Percentiles rank a stretch among this genome's conserved stretches.
These are phyloP conservation scores for Anoplolepis gracilipes DNA, from an alignment of 1,140 invertebrate species.

Conservation along the genomic window DNA sequence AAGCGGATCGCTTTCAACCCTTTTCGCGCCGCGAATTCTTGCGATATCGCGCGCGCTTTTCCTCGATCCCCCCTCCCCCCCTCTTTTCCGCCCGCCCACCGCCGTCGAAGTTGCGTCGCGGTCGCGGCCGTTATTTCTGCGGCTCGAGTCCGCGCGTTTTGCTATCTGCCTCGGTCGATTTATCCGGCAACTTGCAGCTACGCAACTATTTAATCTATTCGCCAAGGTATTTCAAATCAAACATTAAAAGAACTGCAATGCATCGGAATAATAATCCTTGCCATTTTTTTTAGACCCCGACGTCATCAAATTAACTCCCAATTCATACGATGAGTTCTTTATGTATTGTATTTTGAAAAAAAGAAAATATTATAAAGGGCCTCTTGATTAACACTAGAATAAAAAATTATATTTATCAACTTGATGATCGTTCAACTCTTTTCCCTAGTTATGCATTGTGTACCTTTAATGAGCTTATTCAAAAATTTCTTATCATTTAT, in stretches of 20 bases:
- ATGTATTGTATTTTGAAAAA: not conserved
- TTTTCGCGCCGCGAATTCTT: constrained; percentile 69
- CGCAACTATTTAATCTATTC: not conserved
- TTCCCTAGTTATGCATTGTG: not conserved
- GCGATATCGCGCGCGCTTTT: constrained; percentile 69
- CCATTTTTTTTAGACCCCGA: not conserved
- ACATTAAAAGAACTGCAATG: not conserved
- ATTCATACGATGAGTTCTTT: not conserved
- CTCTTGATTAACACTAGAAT: not conserved
- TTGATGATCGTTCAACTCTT: no score
- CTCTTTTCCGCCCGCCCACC: constrained; percentile 49
- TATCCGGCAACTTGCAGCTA: not conserved
- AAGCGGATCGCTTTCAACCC: constrained; percentile 60
- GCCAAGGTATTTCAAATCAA: not conserved
- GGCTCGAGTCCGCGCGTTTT: constrained; percentile 28
- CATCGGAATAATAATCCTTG: no score
- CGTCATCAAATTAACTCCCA: not conserved
- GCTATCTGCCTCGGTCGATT: not conserved
- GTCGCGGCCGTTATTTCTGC: constrained; percentile 45
- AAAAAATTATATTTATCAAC: not conserved
- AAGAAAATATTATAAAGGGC: not conserved
- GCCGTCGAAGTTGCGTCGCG: constrained; percentile 27
- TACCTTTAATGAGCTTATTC: not conserved
- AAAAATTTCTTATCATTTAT: constrained; percentile 1
- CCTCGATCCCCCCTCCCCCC: no score